Conservation (phyloP, 37 sponge, comb jelly and placozoan genomes). For the Spongia lamella region DNA sequence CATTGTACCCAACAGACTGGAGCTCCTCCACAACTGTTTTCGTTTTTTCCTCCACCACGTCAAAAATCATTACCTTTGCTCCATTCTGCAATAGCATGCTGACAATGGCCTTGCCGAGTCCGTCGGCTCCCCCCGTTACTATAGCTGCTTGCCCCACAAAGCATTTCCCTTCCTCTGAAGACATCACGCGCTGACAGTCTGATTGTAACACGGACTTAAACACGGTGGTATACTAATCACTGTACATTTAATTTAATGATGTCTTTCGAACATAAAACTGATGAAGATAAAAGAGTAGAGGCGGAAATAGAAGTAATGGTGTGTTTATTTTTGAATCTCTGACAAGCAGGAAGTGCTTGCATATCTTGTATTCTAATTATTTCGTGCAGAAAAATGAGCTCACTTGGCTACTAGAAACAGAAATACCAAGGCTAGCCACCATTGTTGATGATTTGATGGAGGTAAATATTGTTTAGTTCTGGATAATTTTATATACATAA, state of each 20-base stretch:
- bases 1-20: neutral
- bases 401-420: slow-evolving; percentile 60
- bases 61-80: slow-evolving; percentile 54
- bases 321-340: neutral
- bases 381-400: slow-evolving; percentile 53
- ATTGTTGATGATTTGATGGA: slow-evolving; percentile 41
- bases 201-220: no score
- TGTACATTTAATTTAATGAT: no score
- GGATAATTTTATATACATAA: neutral
- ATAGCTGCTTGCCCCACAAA: slow-evolving; percentile 69
- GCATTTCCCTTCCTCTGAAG: neutral
- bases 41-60: slow-evolving; percentile 36
- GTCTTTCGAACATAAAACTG: neutral
- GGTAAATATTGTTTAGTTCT: neutral
- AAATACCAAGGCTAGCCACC: slow-evolving; percentile 28
- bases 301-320: neutral
- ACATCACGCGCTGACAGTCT: no score
- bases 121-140: slow-evolving; percentile 77
- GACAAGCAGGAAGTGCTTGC: neutral
- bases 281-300: neutral
- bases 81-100: slow-evolving; percentile 51
- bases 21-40: neutral
- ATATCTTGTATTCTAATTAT: neutral
- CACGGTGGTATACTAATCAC: no score
- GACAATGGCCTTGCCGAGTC: slow-evolving; percentile 61